Evolutionary conservation across 2,888 invertebrate species (phyloP), one percentile per base, ranked within the genome.

Genomic region (Rutpela maculata): DNA sequence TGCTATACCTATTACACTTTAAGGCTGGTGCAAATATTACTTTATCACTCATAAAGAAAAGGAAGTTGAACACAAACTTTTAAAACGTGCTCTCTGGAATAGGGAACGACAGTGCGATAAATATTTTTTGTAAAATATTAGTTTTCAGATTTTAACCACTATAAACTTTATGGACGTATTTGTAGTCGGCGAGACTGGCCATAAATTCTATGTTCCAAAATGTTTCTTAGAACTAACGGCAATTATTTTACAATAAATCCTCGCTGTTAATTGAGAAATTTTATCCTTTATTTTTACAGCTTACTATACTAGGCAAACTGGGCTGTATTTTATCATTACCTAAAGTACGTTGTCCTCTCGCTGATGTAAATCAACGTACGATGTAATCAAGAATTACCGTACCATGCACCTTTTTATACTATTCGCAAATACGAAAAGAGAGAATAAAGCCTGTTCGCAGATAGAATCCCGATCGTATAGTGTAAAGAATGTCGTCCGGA

Each of bases 1-100:
- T 77, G 77, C 77, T 72, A 74, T 78, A 77, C 78, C 77, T 77
- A 80, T 78, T 80, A 80, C 75, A 69, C 62, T 78, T 75, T 73
- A 77, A 74, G 68, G 75, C 78, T 65, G 70, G 65, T 56, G 75
- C 71, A 70, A 50, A 70, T 70, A 57, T 71, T 22, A 56, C 70
- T 56, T 19, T 56, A 50, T 60, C 65, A 62, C 56, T 57, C 75
- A 55, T 75, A 73, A 70, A 78, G 65, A 62, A 70, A 63, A 68
- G 68, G 68, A 77, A 75, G 78, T 72, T 72, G 65, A 75, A 72
- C 63, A 56, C 72, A 60, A 78, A 78, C 67, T 78, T 78, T 78
- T 75, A 72, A 75, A 78, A 72, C 68, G 63, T 68, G 66, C 60
- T 74, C 22, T 31, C 35, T 38, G 57, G 35, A 31, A 26, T 15